A percentile compares a stretch with the other conserved stretches of the same genome.
Evolutionary conservation across 1,140 invertebrate genomes (phyloP).

Genomic region (Diabrotica undecimpunctata): DNA sequence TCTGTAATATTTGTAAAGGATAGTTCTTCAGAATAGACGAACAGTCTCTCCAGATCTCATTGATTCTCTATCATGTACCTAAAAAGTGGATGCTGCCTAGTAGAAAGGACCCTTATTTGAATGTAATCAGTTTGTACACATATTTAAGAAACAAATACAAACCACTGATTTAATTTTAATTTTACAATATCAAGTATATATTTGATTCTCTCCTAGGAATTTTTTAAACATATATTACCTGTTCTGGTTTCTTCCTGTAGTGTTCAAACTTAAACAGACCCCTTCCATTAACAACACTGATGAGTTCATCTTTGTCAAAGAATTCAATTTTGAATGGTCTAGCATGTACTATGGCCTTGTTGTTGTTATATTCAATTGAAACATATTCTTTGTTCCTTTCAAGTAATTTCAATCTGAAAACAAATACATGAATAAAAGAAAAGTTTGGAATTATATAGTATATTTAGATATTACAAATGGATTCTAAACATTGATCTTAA

Average conservation of each 20-base stretch:
- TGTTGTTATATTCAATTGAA: conserved; percentile 57
- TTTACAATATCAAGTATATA: no score
- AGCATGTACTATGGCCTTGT: conserved; percentile 68
- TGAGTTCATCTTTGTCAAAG: conserved; percentile 67
- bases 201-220: background rate
- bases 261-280: conserved; percentile 92
- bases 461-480: background rate
- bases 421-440: background rate
- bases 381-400: conserved; percentile 54
- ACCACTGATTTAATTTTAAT: no score
- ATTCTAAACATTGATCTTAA: background rate
- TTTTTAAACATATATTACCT: conserved; percentile 47
- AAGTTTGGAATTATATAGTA: background rate
- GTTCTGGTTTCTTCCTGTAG: conserved; percentile 63
- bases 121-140: no score
- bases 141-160: no score
- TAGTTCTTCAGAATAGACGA: no score
- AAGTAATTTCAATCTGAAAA: conserved; percentile 43
- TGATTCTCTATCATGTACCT: no score
- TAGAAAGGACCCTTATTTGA: no score
- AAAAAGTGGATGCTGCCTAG: no score
- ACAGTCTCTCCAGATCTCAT: no score
- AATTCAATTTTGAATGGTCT: conserved; percentile 85
- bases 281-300: conserved; percentile 82
- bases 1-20: no score